Evolutionary conservation across 2,113 vertebrate genomes (phyloP), one percentile per base, ranked within the genome.

Genomic region (Tamias sibiricus): DNA sequence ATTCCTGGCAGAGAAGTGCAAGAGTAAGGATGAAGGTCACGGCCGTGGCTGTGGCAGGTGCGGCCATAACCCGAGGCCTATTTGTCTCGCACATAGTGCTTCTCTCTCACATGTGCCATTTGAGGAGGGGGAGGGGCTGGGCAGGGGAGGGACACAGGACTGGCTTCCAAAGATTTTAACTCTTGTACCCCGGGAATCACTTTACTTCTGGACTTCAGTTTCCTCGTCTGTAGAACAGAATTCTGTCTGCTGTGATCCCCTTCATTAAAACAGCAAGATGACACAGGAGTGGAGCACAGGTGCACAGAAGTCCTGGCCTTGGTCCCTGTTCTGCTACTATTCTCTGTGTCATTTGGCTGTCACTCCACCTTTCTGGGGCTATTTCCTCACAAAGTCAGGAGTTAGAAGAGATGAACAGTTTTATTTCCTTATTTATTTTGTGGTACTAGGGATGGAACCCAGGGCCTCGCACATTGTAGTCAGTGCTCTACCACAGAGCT

Each of bases 381-480:
- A 30, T 42, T 91, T 91, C 14, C 88, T 85, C 19, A 30, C 62
- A 79, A 96, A 89, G 44, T 49, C 82, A 89, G 69, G 66, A 28
- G 40, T 16, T 84, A 42, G 44, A 44, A 62, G 24, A 52, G 30
- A 77, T 82, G 54, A 86, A 81, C 24, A 37, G 47, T 64, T 87
- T 83, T 68, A 54, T 57, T 57, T 57, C 32, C 1, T 66, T 66
- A 30, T 66, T 66, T 66, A 64, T 64, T 66, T 66, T 32, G 28
- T 68, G 66, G 13, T 68, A 68, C 32, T 68, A 14, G 66, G 12
- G 32, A 68, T 35, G 13, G 64, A 30, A 66, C 32, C 13, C 64
- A 68, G 64, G 64, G 30, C 64, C 64, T 17, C 35, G 64, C 32
- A 68, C 64, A 66, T 14, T 13, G 12, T 68, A 35, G 64, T 68